Percentiles rank a stretch among this genome's conserved stretches.
phyloP scores from a whole-genome alignment of 2,113 vertebrate species.

The Oxyruncus cristatus region DNA sequence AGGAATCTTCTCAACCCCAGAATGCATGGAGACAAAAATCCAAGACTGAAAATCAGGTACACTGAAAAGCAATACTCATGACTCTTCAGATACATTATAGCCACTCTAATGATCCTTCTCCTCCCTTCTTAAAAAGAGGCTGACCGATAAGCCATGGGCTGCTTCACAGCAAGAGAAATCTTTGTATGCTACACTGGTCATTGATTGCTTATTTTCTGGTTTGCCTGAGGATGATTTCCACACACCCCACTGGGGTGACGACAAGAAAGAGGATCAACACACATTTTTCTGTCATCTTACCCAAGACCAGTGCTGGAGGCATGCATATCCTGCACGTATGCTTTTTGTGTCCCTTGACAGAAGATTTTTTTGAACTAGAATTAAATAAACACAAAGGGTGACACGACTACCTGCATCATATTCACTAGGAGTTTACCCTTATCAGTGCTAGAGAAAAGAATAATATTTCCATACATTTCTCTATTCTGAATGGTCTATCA shows the following conservation, averaged over 20 bases:
- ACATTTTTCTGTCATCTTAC: background rate
- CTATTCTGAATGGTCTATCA: background rate
- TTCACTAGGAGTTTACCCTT: background rate
- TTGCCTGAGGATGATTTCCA: background rate
- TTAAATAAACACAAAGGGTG: background rate
- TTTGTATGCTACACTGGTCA: background rate
- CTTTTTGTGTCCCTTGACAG: background rate
- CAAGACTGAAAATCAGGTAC: background rate
- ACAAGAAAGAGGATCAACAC: background rate
- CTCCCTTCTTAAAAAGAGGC: background rate
- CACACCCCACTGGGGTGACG: background rate
- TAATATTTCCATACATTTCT: background rate
- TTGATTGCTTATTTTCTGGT: background rate
- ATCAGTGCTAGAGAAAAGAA: background rate
- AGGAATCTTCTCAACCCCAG: background rate
- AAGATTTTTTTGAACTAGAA: background rate
- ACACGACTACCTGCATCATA: background rate
- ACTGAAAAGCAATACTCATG: background rate
- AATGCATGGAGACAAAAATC: background rate
- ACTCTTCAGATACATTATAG: background rate
- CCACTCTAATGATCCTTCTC: background rate
- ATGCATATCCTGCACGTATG: accelerated
- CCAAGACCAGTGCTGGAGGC: accelerated
- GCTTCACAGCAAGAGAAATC: background rate
- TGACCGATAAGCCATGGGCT: background rate